These are phyloP conservation scores for Odontamblyopus lacepedii DNA, from an alignment of 2,797 vertebrate genomes.

Conservation along the genomic window DNA sequence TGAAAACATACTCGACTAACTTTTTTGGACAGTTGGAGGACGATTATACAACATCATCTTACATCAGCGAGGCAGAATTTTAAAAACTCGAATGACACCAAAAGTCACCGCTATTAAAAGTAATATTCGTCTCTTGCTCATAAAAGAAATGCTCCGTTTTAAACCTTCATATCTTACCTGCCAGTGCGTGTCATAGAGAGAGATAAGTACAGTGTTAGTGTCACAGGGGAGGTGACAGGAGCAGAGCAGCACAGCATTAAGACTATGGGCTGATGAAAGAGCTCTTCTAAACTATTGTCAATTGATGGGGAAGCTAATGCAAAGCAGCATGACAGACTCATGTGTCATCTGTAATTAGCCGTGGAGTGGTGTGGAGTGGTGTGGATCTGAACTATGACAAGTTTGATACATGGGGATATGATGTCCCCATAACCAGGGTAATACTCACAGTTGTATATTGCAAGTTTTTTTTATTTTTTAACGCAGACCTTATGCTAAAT, in stretches of 20 bases:
- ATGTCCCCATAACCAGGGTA: not conserved
- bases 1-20: not conserved
- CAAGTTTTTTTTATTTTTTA: no score
- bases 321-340: slow-evolving; percentile 20
- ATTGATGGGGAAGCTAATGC: slow-evolving; percentile 28
- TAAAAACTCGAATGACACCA: slow-evolving; percentile 5
- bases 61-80: not conserved
- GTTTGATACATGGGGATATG: slow-evolving; percentile 18
- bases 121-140: slow-evolving; percentile 12
- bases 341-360: slow-evolving; percentile 30
- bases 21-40: not conserved
- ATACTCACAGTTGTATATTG: not conserved
- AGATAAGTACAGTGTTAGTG: slow-evolving; percentile 31
- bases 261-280: slow-evolving; percentile 41
- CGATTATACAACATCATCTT: not conserved
- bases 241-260: slow-evolving; percentile 41
- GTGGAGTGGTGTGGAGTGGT: not conserved
- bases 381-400: slow-evolving; percentile 6
- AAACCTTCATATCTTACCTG: slow-evolving; percentile 24
- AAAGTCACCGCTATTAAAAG: slow-evolving; percentile 11
- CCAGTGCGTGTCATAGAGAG: slow-evolving; percentile 14
- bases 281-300: slow-evolving; percentile 28
- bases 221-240: slow-evolving; percentile 20
- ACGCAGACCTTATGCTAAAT: no score
- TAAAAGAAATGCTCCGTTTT: slow-evolving; percentile 22